Percentiles rank a stretch among this genome's conserved stretches.
These are phyloP conservation scores for Carduelis carduelis DNA, from an alignment of 2,797 vertebrate species.

Conservation along the genomic window DNA sequence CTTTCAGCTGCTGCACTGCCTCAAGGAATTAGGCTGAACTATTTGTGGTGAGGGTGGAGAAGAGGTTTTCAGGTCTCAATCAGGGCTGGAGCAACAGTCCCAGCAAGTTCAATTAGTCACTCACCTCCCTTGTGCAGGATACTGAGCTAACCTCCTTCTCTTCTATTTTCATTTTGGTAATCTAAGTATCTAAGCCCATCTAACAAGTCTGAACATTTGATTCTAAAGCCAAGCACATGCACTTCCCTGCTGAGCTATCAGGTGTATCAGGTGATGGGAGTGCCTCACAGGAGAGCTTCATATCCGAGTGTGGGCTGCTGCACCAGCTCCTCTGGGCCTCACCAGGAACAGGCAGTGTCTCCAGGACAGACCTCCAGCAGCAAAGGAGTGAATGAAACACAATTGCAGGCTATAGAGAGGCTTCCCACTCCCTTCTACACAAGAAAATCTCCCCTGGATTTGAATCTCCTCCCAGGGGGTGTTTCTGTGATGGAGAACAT, in stretches of 20 bases:
- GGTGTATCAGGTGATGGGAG: not conserved
- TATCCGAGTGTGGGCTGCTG: not conserved
- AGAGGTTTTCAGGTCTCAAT: not conserved
- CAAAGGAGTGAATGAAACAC: not conserved
- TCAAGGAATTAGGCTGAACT: not conserved
- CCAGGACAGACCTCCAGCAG: not conserved
- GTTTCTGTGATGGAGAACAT: not conserved
- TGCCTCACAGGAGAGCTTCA: not conserved
- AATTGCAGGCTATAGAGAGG: not conserved
- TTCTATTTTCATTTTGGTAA: not conserved
- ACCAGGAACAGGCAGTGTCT: not conserved
- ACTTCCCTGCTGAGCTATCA: not conserved
- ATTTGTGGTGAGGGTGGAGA: not conserved
- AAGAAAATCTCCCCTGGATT: not conserved
- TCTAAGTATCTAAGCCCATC: not conserved
- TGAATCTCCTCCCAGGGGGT: not conserved
- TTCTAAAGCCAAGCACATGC: not conserved
- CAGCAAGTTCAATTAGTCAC: constrained; percentile 20
- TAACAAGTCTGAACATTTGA: not conserved
- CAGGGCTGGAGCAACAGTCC: constrained; percentile 31
- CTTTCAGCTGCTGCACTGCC: not conserved
- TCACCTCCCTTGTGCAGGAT: not conserved
- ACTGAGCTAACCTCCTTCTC: not conserved
- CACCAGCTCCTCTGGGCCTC: not conserved
- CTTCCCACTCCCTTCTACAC: not conserved